Percentiles rank a stretch among this genome's conserved stretches.
phyloP scores from a whole-genome alignment of 2,888 invertebrate genomes.

The Abrostola triplasia region DNA sequence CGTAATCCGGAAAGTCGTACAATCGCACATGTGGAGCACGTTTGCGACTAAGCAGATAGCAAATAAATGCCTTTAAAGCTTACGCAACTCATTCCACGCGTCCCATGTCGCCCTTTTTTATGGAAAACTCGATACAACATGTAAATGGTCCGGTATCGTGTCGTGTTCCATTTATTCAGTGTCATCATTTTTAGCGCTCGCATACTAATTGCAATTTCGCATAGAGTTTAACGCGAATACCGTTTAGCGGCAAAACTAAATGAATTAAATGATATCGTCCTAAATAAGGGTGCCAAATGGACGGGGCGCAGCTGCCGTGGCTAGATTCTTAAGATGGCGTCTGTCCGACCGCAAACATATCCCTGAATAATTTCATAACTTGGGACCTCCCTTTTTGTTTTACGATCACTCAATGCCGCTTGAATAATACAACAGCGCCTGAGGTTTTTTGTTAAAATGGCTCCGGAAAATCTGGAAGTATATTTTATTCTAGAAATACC shows the following conservation, averaged over 20 bases:
- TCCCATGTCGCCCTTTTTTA: slow-evolving; percentile 30
- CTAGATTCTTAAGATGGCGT: slow-evolving; percentile 50
- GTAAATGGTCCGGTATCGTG: slow-evolving; percentile 18
- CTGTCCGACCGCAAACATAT: slow-evolving; percentile 44
- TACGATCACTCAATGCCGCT: slow-evolving; percentile 47
- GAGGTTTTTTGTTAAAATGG: slow-evolving; percentile 22
- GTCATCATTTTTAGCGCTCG: slow-evolving; percentile 33
- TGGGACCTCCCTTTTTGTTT: slow-evolving; percentile 39
- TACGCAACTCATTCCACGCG: slow-evolving; percentile 28
- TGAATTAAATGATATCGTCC: slow-evolving; percentile 37
- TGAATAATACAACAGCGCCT: slow-evolving; percentile 39
- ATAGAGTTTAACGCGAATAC: slow-evolving; percentile 28
- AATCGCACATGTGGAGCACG: slow-evolving; percentile 19
- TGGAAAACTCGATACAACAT: slow-evolving; percentile 29
- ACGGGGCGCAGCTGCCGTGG: slow-evolving; percentile 39
- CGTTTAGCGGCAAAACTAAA: slow-evolving; percentile 22
- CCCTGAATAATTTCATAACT: slow-evolving; percentile 52
- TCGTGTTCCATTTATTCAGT: slow-evolving; percentile 33
- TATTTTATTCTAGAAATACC: slow-evolving; percentile 23
- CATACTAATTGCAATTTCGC: slow-evolving; percentile 40
- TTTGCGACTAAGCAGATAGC: slow-evolving; percentile 15
- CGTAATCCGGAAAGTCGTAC: slow-evolving; percentile 31
- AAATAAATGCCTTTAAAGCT: slow-evolving; percentile 21
- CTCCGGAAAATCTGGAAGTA: slow-evolving; percentile 10
- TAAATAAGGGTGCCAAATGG: slow-evolving; percentile 35